Conservation (phyloP, 2,113 vertebrate genomes). For the Crotophaga sulcirostris region DNA sequence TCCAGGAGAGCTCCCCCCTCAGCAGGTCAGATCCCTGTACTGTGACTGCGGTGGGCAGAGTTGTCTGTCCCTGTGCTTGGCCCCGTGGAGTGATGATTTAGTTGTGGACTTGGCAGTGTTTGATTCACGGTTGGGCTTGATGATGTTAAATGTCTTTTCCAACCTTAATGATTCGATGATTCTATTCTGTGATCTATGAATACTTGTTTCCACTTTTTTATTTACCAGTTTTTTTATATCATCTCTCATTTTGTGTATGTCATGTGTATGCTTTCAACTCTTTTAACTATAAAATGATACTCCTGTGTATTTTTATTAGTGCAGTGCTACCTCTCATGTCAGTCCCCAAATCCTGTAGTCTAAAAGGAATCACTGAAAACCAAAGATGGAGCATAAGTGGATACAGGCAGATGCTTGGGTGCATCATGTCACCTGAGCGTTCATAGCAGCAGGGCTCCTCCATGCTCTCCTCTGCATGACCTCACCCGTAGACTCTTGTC, state of each 20-base stretch:
- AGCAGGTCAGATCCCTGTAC: neutral
- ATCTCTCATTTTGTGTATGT: neutral
- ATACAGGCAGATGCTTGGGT: neutral
- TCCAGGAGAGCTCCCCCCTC: too few species aligned
- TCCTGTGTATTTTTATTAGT: neutral
- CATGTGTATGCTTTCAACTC: neutral
- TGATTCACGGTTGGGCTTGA: too few species aligned
- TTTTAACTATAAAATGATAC: neutral
- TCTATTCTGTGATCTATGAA: neutral
- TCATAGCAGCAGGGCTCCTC: neutral
- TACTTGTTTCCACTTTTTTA: neutral
- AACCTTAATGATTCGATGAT: too few species aligned
- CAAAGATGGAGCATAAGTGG: neutral
- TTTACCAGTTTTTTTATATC: neutral
- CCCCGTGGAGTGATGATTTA: neutral
- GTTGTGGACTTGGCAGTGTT: too few species aligned
- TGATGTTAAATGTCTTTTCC: too few species aligned
- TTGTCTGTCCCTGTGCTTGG: too few species aligned
- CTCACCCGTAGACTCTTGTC: neutral
- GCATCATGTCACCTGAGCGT: rapidly evolving
- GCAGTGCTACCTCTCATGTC: neutral
- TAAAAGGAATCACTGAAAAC: neutral
- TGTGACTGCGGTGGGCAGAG: neutral
- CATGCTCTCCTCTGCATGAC: neutral
- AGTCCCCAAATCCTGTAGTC: neutral